phyloP scores from a whole-genome alignment of 1,140 invertebrate species.

The Procambarus clarkii region DNA sequence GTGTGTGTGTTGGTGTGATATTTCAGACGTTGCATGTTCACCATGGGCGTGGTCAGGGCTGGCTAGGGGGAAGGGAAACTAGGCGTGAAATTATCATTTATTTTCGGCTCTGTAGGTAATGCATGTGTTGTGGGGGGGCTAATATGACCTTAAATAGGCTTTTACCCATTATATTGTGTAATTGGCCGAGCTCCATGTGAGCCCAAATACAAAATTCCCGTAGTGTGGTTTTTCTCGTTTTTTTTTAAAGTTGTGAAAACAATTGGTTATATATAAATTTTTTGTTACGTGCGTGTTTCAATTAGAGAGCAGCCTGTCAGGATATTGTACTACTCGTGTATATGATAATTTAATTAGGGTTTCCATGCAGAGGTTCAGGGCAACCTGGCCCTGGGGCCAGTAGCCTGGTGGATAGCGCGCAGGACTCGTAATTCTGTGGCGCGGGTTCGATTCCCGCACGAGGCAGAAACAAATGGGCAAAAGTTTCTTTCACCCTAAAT shows the following conservation, averaged over 20 bases:
- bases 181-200: too few species aligned
- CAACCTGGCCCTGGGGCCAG: too few species aligned
- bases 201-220: too few species aligned
- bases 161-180: too few species aligned
- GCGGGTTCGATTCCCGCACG: too few species aligned
- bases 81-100: slow-evolving; percentile 15
- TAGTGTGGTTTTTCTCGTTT: too few species aligned
- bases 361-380: too few species aligned
- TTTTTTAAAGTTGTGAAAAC: background rate
- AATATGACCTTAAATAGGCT: too few species aligned
- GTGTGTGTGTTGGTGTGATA: background rate
- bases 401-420: too few species aligned
- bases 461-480: too few species aligned
- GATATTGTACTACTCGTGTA: background rate
- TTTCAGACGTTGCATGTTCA: background rate
- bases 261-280: background rate
- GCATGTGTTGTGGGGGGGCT: background rate
- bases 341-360: background rate
- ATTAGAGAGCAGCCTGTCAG: background rate
- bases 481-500: too few species aligned
- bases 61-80: background rate
- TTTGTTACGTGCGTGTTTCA: background rate
- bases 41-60: background rate
- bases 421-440: too few species aligned
- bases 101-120: slow-evolving; percentile 17